Evolutionary conservation across 2,888 invertebrate genomes (phyloP).

Genomic region (Alloplasta piceator): DNA sequence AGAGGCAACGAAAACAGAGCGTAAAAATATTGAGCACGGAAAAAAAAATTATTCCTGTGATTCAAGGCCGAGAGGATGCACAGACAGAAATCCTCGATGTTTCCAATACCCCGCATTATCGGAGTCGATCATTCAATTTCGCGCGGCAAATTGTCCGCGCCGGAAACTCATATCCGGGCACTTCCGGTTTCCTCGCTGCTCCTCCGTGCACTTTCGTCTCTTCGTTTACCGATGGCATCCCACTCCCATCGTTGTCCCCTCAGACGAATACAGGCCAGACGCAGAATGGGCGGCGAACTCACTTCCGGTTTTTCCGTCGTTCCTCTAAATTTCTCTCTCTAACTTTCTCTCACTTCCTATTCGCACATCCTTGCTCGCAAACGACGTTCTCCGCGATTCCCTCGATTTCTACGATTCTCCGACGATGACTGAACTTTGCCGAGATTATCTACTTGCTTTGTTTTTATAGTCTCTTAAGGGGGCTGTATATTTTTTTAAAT

Average conservation of each 20-base stretch:
- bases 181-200: conserved; percentile 79
- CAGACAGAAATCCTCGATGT: conserved; percentile 61
- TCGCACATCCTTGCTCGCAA: conserved; percentile 1
- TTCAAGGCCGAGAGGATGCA: neutral
- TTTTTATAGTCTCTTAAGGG: too few species aligned
- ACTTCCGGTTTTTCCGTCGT: conserved; percentile 75
- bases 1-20: neutral
- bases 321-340: conserved; percentile 35
- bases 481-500: too few species aligned
- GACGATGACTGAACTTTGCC: too few species aligned
- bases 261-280: conserved; percentile 57
- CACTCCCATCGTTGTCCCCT: conserved; percentile 33
- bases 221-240: conserved; percentile 45
- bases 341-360: conserved; percentile 16
- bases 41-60: neutral
- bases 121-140: conserved; percentile 86
- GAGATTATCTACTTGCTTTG: too few species aligned
- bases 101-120: conserved; percentile 78
- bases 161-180: conserved; percentile 93
- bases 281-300: conserved; percentile 79
- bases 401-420: conserved; percentile 29
- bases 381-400: conserved; percentile 6
- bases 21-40: neutral
- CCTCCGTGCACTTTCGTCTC: conserved; percentile 64
- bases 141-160: conserved; percentile 92